A percentile compares a stretch with the other conserved stretches of the same genome.
phyloP scores from a whole-genome alignment of 2,797 vertebrate species.

The Graptemys geographica region DNA sequence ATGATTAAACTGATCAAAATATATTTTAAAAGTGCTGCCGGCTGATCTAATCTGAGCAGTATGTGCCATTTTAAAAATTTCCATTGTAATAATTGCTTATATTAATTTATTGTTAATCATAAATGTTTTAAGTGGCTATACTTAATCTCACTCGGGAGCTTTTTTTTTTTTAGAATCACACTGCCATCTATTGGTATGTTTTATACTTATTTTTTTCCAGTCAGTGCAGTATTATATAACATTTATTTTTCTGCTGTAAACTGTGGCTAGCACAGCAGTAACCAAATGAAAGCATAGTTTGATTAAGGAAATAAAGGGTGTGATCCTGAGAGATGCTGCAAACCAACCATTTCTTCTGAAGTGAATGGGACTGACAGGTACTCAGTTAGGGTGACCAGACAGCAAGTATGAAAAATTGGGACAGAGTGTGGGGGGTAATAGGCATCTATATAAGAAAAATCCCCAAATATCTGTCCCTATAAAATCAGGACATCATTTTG shows the following conservation, averaged over 20 bases:
- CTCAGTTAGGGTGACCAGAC: too few relatives aligned
- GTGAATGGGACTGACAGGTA: background rate
- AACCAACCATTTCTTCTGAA: background rate
- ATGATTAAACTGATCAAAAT: slow-evolving; percentile 50
- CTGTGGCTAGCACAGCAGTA: background rate
- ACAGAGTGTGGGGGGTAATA: too few relatives aligned
- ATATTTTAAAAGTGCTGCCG: slow-evolving; percentile 33
- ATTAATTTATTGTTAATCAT: slow-evolving; percentile 53
- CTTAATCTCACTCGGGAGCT: background rate
- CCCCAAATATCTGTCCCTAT: too few relatives aligned
- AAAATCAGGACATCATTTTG: background rate
- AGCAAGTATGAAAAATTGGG: too few relatives aligned
- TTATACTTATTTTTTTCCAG: background rate
- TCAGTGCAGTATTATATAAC: background rate
- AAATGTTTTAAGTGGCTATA: background rate
- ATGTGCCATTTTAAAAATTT: background rate
- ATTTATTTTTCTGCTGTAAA: background rate
- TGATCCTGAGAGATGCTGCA: background rate
- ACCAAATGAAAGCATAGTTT: background rate
- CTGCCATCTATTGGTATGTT: slow-evolving; percentile 56
- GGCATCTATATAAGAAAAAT: too few relatives aligned
- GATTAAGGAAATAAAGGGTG: background rate
- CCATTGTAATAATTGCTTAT: slow-evolving; percentile 49
- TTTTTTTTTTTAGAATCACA: background rate
- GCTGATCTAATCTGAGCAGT: slow-evolving; percentile 16